Evolutionary conservation across 2,113 vertebrate species (phyloP).

Genomic region (Grus americana): DNA sequence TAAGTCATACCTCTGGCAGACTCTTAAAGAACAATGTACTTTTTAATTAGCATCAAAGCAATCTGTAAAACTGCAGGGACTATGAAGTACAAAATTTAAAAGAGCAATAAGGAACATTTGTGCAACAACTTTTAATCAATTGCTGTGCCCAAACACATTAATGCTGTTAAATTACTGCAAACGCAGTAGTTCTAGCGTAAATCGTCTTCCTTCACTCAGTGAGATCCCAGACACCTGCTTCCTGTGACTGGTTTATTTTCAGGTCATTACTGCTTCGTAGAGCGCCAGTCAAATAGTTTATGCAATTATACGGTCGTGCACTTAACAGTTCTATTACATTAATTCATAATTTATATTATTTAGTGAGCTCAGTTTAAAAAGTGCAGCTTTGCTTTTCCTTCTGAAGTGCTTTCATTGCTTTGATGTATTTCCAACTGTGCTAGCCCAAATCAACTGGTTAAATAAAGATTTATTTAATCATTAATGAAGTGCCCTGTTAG

Average conservation of each 20-base stretch:
- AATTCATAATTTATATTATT: slow-evolving; percentile 85
- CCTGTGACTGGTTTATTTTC: slow-evolving; percentile 82
- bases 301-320: slow-evolving; percentile 66
- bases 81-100: slow-evolving; percentile 72
- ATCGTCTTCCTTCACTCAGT: slow-evolving; percentile 78
- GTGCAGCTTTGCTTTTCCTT: slow-evolving; percentile 68
- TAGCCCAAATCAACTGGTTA: slow-evolving; percentile 73
- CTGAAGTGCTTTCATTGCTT: slow-evolving; percentile 70
- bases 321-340: slow-evolving; percentile 78
- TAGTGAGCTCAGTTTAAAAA: slow-evolving; percentile 78
- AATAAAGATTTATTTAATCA: slow-evolving; percentile 74
- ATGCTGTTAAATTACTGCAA: slow-evolving; percentile 73
- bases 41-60: slow-evolving; percentile 77
- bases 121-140: slow-evolving; percentile 85
- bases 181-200: slow-evolving; percentile 73
- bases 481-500: slow-evolving; percentile 63
- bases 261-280: slow-evolving; percentile 82
- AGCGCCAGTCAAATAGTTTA: slow-evolving; percentile 78
- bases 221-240: slow-evolving; percentile 79
- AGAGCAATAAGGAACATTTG: slow-evolving; percentile 77
- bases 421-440: slow-evolving; percentile 72
- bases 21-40: slow-evolving; percentile 66
- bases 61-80: slow-evolving; percentile 73
- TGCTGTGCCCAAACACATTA: slow-evolving; percentile 76
- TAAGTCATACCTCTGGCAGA: slow-evolving; percentile 59